A percentile compares a stretch with the other conserved stretches of the same genome.
Evolutionary conservation across 2,113 vertebrate species (phyloP).

Genomic region (Lethenteron reissneri): DNA sequence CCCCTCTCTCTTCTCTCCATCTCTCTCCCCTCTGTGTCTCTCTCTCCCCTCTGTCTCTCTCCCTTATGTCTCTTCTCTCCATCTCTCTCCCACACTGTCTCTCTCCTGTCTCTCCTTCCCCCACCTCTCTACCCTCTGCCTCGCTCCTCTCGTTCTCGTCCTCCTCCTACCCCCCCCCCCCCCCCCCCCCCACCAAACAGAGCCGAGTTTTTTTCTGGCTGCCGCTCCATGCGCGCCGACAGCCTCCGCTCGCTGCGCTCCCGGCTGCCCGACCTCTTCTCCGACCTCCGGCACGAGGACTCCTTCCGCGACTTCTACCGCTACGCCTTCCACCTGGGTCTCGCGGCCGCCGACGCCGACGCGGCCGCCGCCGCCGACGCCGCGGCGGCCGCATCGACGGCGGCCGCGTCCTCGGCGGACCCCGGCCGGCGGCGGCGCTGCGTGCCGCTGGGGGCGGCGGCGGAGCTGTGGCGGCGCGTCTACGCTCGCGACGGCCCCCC

Average conservation of each 20-base stretch:
- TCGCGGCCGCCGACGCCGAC: slow-evolving; percentile 73
- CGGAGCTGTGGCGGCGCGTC: slow-evolving; percentile 86
- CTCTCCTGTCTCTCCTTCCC: too few species aligned
- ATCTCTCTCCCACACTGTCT: too few species aligned
- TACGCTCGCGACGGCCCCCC: slow-evolving; percentile 78
- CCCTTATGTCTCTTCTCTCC: too few species aligned
- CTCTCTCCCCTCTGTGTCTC: too few species aligned
- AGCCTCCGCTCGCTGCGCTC: slow-evolving; percentile 69
- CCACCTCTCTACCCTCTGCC: too few species aligned
- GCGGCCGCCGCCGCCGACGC: too few species aligned
- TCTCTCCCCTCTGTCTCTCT: too few species aligned
- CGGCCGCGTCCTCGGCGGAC: too few species aligned
- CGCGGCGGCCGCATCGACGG: slow-evolving; percentile 55
- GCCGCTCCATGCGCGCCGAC: slow-evolving; percentile 80
- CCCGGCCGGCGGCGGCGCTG: slow-evolving; percentile 34
- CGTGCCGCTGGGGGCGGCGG: slow-evolving; percentile 81
- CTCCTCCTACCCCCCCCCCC: too few species aligned
- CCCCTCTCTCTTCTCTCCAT: too few species aligned
- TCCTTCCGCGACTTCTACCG: slow-evolving; percentile 97
- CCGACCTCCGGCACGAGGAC: slow-evolving; percentile 69
- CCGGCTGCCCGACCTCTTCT: slow-evolving; percentile 61
- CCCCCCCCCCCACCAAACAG: too few species aligned
- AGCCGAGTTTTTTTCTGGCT: slow-evolving; percentile 87
- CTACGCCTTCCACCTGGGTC: slow-evolving; percentile 93
- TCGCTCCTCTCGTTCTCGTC: too few species aligned